Evolutionary conservation across 2,888 invertebrate species (phyloP).

Genomic region (Hirtodrosophila duncani): DNA sequence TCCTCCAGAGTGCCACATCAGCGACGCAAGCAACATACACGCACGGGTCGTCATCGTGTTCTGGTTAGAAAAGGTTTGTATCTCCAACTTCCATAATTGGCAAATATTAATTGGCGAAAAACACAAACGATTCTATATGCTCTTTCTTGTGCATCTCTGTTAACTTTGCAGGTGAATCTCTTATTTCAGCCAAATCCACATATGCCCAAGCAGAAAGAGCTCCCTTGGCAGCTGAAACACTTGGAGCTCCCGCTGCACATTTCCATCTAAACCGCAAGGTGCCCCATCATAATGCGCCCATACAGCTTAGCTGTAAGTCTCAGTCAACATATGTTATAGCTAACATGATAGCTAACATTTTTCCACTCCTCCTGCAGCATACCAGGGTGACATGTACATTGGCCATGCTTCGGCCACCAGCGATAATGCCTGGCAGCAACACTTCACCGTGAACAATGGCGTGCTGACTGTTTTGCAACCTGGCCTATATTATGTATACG

Average conservation of each 20-base stretch:
- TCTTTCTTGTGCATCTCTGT: conserved; percentile 30
- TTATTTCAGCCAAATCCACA: conserved; percentile 71
- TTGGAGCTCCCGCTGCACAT: conserved; percentile 68
- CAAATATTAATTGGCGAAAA: conserved; percentile 43
- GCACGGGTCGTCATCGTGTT: conserved; percentile 39
- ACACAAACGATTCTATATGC: conserved; percentile 19
- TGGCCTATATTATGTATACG: conserved; percentile 88
- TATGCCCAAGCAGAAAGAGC: conserved; percentile 11
- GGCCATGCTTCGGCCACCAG: conserved; percentile 80
- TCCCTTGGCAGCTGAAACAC: not conserved
- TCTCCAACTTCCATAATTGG: not conserved
- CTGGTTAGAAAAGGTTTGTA: conserved; percentile 53
- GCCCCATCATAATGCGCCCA: conserved; percentile 51
- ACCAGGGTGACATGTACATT: conserved; percentile 74
- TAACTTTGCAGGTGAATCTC: conserved; percentile 73
- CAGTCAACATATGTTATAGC: not conserved
- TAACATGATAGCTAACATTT: not conserved
- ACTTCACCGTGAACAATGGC: conserved; percentile 83
- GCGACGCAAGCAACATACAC: conserved; percentile 11
- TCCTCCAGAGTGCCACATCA: conserved; percentile 9
- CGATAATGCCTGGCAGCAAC: conserved; percentile 81
- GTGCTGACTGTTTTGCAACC: conserved; percentile 83
- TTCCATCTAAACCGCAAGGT: conserved; percentile 72
- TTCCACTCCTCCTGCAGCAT: conserved; percentile 34
- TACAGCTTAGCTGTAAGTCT: conserved; percentile 50